Evolutionary conservation across 2,888 invertebrate genomes (phyloP).

Genomic region (Pyrgus malvae): DNA sequence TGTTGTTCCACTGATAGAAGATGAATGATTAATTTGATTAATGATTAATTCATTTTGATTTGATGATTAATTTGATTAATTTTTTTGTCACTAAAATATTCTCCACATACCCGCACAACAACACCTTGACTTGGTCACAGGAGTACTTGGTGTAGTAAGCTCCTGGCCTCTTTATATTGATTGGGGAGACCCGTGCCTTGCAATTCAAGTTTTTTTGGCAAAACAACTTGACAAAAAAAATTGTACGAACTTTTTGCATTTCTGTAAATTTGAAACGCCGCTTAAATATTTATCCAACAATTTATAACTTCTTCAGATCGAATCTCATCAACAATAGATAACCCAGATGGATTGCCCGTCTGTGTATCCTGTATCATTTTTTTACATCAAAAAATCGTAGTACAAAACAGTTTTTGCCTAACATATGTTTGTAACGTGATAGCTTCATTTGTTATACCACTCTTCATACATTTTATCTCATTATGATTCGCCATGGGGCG

Average conservation of each 20-base stretch:
- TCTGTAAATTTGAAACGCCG: background rate
- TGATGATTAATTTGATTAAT: too few relatives aligned
- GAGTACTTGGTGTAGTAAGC: too few relatives aligned
- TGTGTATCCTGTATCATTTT: conserved; percentile 15
- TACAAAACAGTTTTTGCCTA: conserved; percentile 37
- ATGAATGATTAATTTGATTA: too few relatives aligned
- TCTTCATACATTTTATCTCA: conserved; percentile 64
- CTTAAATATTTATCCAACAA: conserved; percentile 25
- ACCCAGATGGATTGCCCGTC: conserved; percentile 14
- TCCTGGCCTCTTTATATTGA: too few relatives aligned
- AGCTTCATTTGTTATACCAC: conserved; percentile 71
- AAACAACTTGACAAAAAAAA: background rate
- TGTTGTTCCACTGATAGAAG: too few relatives aligned
- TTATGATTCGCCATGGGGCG: conserved; percentile 74
- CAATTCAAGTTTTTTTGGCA: background rate
- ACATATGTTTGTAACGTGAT: conserved; percentile 70
- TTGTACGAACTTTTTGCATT: too few relatives aligned
- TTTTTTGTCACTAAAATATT: too few relatives aligned
- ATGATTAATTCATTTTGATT: too few relatives aligned
- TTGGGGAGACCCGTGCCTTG: too few relatives aligned
- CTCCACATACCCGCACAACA: too few relatives aligned
- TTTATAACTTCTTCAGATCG: conserved; percentile 14
- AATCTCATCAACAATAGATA: conserved; percentile 14
- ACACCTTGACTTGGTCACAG: too few relatives aligned
- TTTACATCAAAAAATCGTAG: conserved; percentile 30